Evolutionary conservation across 2,113 vertebrate genomes (phyloP).

Genomic region (Halichoerus grypus): DNA sequence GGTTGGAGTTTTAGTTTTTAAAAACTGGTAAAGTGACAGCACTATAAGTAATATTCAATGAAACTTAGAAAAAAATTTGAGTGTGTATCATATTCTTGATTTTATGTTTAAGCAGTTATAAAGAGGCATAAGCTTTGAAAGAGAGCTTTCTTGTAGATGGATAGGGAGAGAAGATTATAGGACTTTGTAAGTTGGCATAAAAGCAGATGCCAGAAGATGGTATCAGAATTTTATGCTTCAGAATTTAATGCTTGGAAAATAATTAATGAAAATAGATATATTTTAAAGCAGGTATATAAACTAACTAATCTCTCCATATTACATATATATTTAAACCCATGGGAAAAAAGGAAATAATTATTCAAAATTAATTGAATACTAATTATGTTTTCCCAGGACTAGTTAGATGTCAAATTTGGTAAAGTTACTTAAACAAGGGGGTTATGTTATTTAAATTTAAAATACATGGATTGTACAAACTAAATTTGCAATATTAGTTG

Average conservation of each 20-base stretch:
- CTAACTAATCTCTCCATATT: background rate
- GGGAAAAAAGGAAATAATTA: background rate
- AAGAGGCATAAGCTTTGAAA: background rate
- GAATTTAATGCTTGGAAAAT: background rate
- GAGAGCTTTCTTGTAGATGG: background rate
- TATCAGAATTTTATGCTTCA: background rate
- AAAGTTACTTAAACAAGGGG: background rate
- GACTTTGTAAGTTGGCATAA: background rate
- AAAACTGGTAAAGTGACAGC: background rate
- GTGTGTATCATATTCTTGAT: background rate
- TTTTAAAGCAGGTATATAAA: background rate
- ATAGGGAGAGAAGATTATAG: background rate
- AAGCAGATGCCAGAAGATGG: background rate
- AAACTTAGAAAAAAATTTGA: background rate
- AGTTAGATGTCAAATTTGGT: background rate
- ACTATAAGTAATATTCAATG: background rate
- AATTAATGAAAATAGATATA: background rate
- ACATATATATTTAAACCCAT: background rate
- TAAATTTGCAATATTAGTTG: background rate
- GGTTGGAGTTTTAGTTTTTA: background rate
- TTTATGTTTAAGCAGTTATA: background rate
- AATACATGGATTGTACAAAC: background rate
- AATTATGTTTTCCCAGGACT: background rate
- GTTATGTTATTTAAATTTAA: background rate
- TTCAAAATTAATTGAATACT: slow-evolving; percentile 32